Evolutionary conservation across 2,888 invertebrate species (phyloP).

Genomic region (Sinodicranocentrus sp.): DNA sequence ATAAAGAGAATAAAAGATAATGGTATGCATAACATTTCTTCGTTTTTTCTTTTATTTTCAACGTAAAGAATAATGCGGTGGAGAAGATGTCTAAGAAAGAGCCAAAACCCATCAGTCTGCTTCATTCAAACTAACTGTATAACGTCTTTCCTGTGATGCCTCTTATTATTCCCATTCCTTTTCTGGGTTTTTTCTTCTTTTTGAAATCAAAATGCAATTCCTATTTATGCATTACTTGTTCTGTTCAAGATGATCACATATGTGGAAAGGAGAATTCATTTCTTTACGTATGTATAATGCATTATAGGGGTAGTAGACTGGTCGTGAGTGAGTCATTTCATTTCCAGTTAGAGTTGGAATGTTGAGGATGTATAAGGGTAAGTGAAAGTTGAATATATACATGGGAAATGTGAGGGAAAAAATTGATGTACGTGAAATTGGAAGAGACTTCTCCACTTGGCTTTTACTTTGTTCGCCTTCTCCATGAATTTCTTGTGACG

Average conservation of each 20-base stretch:
- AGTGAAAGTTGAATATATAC: slow-evolving; percentile 58
- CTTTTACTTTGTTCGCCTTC: slow-evolving; percentile 25
- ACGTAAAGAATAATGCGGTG: not conserved
- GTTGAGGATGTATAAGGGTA: slow-evolving; percentile 40
- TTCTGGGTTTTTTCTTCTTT: slow-evolving; percentile 12
- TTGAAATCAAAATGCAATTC: slow-evolving; percentile 13
- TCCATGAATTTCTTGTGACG: slow-evolving; percentile 5
- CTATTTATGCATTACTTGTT: slow-evolving; percentile 21
- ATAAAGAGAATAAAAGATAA: slow-evolving; percentile 16
- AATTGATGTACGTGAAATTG: slow-evolving; percentile 66
- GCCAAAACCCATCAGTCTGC: not conserved
- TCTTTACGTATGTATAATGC: not conserved
- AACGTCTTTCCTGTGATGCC: slow-evolving; percentile 8
- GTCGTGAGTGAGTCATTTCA: slow-evolving; percentile 43
- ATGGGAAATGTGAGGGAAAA: slow-evolving; percentile 36
- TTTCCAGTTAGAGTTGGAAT: slow-evolving; percentile 29
- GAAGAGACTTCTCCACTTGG: slow-evolving; percentile 65
- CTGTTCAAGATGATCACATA: slow-evolving; percentile 20
- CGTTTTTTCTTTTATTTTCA: slow-evolving; percentile 43
- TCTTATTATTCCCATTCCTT: slow-evolving; percentile 19
- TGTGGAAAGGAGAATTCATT: slow-evolving; percentile 14
- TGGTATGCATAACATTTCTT: slow-evolving; percentile 38
- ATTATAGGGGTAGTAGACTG: not conserved
- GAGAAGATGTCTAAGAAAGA: not conserved
- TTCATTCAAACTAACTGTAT: not conserved